Base-by-base conservation (phyloP, 2,888 invertebrate species). In the Tromatobia lineatoria region DNA sequence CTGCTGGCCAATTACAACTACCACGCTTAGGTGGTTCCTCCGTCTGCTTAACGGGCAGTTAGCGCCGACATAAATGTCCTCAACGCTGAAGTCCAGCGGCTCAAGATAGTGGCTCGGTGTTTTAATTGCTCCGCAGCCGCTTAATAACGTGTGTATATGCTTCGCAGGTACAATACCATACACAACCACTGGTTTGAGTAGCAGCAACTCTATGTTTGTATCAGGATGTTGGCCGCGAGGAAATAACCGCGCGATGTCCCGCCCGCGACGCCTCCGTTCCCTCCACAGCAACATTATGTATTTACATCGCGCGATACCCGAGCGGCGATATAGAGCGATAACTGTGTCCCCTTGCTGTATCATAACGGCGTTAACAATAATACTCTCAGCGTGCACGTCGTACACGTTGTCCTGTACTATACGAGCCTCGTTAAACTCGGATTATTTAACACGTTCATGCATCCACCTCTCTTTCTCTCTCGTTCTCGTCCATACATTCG, bases 1-100 rank as follows among this genome's bases (percentile, higher is more conserved):
- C 70, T 66, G 90, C 89, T 88, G 89, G 87, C 91, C 92, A 92
- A 92, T 92, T 93, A 92, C 91, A 92, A 89, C 90, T 91, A 90
- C 89, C 91, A 90, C 89, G 88, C 88, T 91, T 90, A 90, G 90
- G 90, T 88, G 90, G 90, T 89, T 90, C 89, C 89, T 89, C 79
- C 88, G 90, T 91, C 90, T 34, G 76, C 76, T 92, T 91, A 92
- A 92, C 89, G 91, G 92, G 88, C 92, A 90, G 91, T 92, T 92
- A 92, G 90, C 90, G 90, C 88, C 88, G 88, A 90, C 92, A 90
- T 91, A 91, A 92, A 92, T 92, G 91, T 92, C 91, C 87, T 88
- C 83, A 52, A 50, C 73, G 77, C 77, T 57, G 75, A 61, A 59
- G 71, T 67, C 42, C 18, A 67, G 47, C 42, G 15, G 52, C 73